Base-by-base conservation (phyloP, 2,888 invertebrate genomes). In the Creontiades dilutus region DNA sequence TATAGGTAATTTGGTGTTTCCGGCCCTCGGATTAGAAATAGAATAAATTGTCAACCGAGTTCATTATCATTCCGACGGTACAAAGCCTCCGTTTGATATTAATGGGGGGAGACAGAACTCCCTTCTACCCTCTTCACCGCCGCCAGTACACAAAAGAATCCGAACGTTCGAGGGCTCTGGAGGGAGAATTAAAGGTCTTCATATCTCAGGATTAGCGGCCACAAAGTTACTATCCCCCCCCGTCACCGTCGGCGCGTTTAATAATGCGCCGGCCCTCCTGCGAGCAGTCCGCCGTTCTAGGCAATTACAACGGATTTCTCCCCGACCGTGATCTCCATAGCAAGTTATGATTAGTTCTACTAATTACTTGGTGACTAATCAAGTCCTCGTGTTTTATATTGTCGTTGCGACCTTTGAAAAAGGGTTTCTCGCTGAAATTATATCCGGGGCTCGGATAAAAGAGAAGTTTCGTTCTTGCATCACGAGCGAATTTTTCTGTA, bases 341-440 rank as follows among this genome's bases (percentile, higher is more conserved):
- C 68, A 27, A 68, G 19, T 82, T 27, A 52, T 82, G 52, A 82
- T 82, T 82, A 82, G 82, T 82, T 82, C 82, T 48, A 23, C 23
- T 52, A 82, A 82, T 82, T 82, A 82, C 82, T 23, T 16, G 48
- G 81, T 47, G 81, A 47, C n/a, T 81, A 81, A 81, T 81, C 52
- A 16, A 52, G 52, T 37, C 37, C 37, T 37, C 37, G 37, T 2
- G 7, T 2, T 37, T 37, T 37, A 37, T 37, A 4, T 37, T 37
- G 3, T 37, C 37, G 37, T 37, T 7, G 37, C 37, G 37, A 7
- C 37, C 37, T 37, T 37, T 7, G 37, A 37, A 37, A 37, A 37
- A 7, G 37, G 37, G 3, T 37, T 4, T 7, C 37, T 4, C n/a
- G n/a, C n/a, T n/a, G n/a, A n/a, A n/a, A n/a, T n/a, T n/a, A n/a